These are phyloP conservation scores for Blastobasis adustella DNA, from an alignment of 2,888 invertebrate genomes.

Conservation along the genomic window DNA sequence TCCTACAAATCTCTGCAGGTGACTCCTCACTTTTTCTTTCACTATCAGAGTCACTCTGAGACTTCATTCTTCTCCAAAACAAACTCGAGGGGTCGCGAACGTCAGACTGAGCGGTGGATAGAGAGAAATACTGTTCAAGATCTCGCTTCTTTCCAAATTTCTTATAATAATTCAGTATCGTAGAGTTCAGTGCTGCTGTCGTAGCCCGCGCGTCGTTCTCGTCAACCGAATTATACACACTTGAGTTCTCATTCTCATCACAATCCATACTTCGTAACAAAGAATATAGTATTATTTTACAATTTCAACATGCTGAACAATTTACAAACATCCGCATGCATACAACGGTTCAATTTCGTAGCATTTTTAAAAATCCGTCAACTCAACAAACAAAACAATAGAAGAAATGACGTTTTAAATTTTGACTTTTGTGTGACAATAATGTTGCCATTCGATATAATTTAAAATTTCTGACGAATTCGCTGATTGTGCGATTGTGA, in stretches of 20 bases:
- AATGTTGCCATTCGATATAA: no score
- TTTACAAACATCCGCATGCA: not conserved
- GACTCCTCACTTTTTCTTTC: conserved; percentile 44
- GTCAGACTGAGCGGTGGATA: conserved; percentile 60
- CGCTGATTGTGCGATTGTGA: no score
- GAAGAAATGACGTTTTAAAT: no score
- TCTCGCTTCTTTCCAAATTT: conserved; percentile 80
- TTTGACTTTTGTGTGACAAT: no score
- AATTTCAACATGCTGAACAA: conserved; percentile 1
- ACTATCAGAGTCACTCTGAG: conserved; percentile 50
- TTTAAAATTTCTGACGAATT: no score
- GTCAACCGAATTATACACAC: conserved; percentile 15
- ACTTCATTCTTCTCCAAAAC: conserved; percentile 65
- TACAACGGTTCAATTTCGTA: no score
- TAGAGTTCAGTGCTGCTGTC: conserved; percentile 49
- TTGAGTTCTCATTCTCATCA: conserved; percentile 27
- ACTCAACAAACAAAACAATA: no score
- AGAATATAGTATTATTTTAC: conserved; percentile 19
- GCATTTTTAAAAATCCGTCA: no score
- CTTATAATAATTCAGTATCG: conserved; percentile 79
- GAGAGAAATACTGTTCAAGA: conserved; percentile 79
- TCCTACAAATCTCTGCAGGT: conserved; percentile 57
- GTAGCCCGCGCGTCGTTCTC: conserved; percentile 20
- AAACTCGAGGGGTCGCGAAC: conserved; percentile 50
- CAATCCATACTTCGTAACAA: conserved; percentile 38